phyloP scores from a whole-genome alignment of 2,888 invertebrate genomes.

The Pheosia gnoma region DNA sequence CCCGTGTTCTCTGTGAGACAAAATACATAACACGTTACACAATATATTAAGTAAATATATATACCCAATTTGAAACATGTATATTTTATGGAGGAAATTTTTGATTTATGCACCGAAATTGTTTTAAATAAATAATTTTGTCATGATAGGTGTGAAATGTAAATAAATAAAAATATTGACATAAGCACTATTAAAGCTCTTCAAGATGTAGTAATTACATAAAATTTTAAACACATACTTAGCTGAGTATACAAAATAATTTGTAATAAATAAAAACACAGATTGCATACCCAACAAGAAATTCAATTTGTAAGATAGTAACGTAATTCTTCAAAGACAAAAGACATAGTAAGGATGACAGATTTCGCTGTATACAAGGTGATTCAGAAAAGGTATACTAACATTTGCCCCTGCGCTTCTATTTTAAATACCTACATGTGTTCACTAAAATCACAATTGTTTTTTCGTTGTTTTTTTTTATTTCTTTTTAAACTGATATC shows the following conservation, averaged over 20 bases:
- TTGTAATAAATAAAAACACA: neutral
- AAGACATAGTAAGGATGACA: no score
- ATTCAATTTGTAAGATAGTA: no score
- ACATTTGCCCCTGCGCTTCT: no score
- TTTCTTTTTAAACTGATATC: no score
- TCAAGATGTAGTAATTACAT: neutral
- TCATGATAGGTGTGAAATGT: conserved; percentile 14
- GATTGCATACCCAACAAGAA: no score
- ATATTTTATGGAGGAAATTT: neutral
- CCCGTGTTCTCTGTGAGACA: conserved; percentile 80
- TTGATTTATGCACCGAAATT: neutral
- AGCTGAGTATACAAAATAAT: neutral
- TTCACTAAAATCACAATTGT: no score
- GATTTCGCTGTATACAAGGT: no score
- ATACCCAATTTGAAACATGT: no score
- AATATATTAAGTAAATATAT: conserved; percentile 25
- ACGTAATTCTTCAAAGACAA: no score
- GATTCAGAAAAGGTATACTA: no score
- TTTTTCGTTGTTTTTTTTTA: no score
- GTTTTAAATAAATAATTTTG: conserved; percentile 12
- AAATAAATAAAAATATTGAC: neutral
- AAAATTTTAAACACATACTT: neutral
- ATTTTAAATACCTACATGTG: no score
- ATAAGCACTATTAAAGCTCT: neutral
- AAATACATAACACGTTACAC: conserved; percentile 63